Evolutionary conservation across 2,888 invertebrate genomes (phyloP), one percentile per base, ranked within the genome.

Genomic region (Scaptomyza flava): DNA sequence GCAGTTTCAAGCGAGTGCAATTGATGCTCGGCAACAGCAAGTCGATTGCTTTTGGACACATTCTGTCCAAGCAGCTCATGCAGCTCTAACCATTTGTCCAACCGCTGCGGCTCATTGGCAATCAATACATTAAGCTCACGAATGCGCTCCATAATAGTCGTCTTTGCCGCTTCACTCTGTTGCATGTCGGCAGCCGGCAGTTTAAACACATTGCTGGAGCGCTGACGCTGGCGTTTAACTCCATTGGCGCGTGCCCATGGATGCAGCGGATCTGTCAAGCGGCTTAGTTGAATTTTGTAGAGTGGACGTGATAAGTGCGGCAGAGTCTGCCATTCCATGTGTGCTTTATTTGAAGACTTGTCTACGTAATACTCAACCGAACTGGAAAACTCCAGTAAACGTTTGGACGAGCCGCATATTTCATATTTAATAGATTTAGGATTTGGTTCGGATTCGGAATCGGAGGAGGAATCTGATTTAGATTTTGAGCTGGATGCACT

Each of bases 281-380:
- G 56, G 6, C 23, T 33, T 11, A 54, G 6, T 0, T 43, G 38
- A 6, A 46, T 36, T 12, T 34, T 65, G 90, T 93, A 96, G 91
- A 92, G 93, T 1, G 96, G 95, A 56, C 94, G 93, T 0, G 94
- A 93, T 2, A 95, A 95, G 58, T 94, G 93, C 68, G 94, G 94
- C 12, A 96, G 93, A 0, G 94, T 95, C 36, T 93, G 91, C 2
- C 95, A 93, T 1, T 91, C 92, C 46, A 94, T 91, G 89, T 95
- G 95, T 52, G 93, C 94, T 52, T 90, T 92, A 45, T 94, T 94
- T 50, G 93, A 90, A 47, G 91, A 92, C 75, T 93, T 93, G 80
- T 96, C 96, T 48, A 93, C 89, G 79, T 94, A 95, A 89, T 93
- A 95, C 68, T 93, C 93, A 12, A 93, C 91, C 4, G 72, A 75